Evolutionary conservation across 2,113 vertebrate species (phyloP), one percentile per base, ranked within the genome.

Genomic region (Formicarius rufipectus): DNA sequence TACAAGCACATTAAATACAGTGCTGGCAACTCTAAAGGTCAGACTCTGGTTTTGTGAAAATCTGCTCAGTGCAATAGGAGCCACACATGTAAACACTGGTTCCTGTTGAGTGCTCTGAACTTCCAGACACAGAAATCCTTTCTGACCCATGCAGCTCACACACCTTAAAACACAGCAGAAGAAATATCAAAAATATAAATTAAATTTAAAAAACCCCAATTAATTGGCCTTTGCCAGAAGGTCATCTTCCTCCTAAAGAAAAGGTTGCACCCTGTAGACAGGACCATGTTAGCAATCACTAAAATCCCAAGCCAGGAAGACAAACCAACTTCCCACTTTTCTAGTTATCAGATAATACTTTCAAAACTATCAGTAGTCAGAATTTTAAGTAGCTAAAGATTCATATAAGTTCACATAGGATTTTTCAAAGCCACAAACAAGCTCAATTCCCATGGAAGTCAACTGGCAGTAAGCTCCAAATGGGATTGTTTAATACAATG

Each of bases 21-120:
- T 7, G n/a, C 95, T 89, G 91, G 95, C 92, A 91, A 30, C 49
- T 82, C 84, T 72, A 96, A 98, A 97, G 96, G 95, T 97, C 95
- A 96, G 83, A 67, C 53, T 97, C 68, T 58, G 37, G 22, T 45
- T 79, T 66, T 33, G 15, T 84, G 89, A 94, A 89, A 95, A 94
- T 77, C 45, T 53, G 35, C 45, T 84, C 87, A 55, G 17, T 60
- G 18, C 60, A 67, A 92, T 10, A 31, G 84, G 72, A 94, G 73
- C 44, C 9, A 20, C 74, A 68, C 50, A 78, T 14, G 25, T 89
- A 90, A 95, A 95, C 37, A 71, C 52, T 72, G 60, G 86, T 91
- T 80, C 90, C 90, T 83, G 12, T 44, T 73, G 58, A 77, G 58
- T 77, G 82, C 67, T 95, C 97, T 86, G 84, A 94, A 84, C 55